Conservation (phyloP, 2,113 vertebrate genomes). For the Eolophus roseicapilla region DNA sequence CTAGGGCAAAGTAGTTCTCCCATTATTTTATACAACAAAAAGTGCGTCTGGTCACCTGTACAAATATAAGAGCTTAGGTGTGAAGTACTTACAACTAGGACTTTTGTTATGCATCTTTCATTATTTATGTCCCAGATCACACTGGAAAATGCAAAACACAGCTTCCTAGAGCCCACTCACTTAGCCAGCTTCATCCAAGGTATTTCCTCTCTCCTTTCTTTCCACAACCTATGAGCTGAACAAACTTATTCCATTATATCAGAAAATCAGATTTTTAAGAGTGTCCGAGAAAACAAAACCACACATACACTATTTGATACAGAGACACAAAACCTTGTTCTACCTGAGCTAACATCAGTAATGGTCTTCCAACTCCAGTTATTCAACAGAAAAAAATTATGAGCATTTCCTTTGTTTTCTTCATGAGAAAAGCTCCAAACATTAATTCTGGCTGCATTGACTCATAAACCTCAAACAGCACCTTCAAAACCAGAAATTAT, state of each 20-base stretch:
- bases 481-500: background rate
- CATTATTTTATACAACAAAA: background rate
- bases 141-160: background rate
- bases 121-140: background rate
- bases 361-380: background rate
- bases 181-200: background rate
- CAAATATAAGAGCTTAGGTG: background rate
- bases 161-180: background rate
- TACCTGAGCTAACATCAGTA: background rate
- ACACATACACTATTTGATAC: background rate
- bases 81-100: background rate
- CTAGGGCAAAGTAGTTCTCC: background rate
- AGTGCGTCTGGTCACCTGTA: background rate
- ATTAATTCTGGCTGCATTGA: background rate
- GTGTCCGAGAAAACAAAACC: background rate
- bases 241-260: background rate
- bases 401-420: background rate
- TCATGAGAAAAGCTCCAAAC: background rate
- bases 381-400: background rate
- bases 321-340: background rate
- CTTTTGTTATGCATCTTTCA: background rate
- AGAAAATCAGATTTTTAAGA: background rate
- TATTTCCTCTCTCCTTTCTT: background rate
- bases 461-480: background rate
- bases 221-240: background rate